phyloP scores from a whole-genome alignment of 2,113 vertebrate genomes.

The Pseudopodoces humilis region DNA sequence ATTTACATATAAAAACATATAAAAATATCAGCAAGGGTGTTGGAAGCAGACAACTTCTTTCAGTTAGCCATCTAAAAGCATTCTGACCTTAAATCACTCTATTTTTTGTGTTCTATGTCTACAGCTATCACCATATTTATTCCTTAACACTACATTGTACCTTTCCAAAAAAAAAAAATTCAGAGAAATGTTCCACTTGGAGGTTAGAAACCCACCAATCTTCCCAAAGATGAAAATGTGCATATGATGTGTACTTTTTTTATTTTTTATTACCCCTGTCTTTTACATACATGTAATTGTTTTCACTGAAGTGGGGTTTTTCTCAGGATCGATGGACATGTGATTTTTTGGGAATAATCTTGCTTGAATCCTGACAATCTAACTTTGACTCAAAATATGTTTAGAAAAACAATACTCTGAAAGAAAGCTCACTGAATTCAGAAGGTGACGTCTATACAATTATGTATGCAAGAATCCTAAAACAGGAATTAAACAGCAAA shows the following conservation, averaged over 20 bases:
- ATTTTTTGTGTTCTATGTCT: not conserved
- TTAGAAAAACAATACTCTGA: not conserved
- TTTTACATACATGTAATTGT: not conserved
- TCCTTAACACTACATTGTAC: not conserved
- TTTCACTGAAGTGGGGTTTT: not conserved
- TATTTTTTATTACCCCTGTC: not conserved
- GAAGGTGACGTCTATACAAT: not conserved
- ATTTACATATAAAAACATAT: not conserved
- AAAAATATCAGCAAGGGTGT: not conserved
- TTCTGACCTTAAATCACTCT: not conserved
- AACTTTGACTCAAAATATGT: not conserved
- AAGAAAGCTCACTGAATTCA: not conserved
- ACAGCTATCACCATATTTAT: not conserved
- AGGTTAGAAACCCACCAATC: not conserved
- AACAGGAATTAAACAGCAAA: not conserved
- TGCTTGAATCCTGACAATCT: not conserved
- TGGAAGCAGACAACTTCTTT: not conserved
- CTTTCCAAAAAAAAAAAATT: not conserved
- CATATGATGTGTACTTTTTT: accelerated
- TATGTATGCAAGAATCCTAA: not conserved
- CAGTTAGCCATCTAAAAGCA: not conserved
- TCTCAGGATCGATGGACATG: not conserved
- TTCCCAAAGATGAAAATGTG: not conserved
- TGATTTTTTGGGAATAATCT: not conserved
- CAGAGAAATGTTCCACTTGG: not conserved